These are phyloP conservation scores for Silvanus unidentatus DNA, from an alignment of 2,888 invertebrate species.

Conservation along the genomic window DNA sequence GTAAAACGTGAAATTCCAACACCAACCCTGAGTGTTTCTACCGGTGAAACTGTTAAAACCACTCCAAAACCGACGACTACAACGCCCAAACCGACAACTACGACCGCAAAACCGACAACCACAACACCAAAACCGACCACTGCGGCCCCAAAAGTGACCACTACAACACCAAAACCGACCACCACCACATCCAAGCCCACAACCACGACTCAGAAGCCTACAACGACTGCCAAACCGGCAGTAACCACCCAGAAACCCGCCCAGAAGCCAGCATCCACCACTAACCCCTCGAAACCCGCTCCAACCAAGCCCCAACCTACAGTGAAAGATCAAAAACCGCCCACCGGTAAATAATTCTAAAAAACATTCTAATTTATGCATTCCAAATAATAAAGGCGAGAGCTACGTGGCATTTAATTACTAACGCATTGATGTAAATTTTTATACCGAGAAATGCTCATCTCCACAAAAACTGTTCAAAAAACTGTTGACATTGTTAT, in stretches of 20 bases:
- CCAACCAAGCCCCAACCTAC: too few relatives aligned
- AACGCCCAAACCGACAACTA: conserved; percentile 17
- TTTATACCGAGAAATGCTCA: too few relatives aligned
- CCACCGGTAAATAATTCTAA: too few relatives aligned
- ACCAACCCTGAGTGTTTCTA: too few relatives aligned
- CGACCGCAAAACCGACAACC: conserved; percentile 19
- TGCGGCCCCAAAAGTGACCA: conserved; percentile 19
- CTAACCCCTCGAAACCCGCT: neutral
- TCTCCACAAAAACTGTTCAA: too few relatives aligned
- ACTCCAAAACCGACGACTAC: conserved; percentile 16
- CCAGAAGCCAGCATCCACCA: neutral
- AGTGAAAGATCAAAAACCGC: too few relatives aligned
- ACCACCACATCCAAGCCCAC: conserved; percentile 25
- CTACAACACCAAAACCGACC: conserved; percentile 28
- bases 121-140: conserved; percentile 25
- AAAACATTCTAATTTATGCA: too few relatives aligned
- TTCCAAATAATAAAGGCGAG: too few relatives aligned
- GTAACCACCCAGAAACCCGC: neutral
- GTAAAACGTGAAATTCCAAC: conserved; percentile 14
- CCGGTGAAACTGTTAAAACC: conserved; percentile 11
- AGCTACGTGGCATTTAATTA: too few relatives aligned
- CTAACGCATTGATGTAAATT: too few relatives aligned
- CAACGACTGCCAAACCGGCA: conserved; percentile 34
- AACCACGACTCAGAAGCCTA: conserved; percentile 17
- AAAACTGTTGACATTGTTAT: too few relatives aligned